phyloP scores from a whole-genome alignment of 1,140 invertebrate genomes.

The Leptinotarsa texana region DNA sequence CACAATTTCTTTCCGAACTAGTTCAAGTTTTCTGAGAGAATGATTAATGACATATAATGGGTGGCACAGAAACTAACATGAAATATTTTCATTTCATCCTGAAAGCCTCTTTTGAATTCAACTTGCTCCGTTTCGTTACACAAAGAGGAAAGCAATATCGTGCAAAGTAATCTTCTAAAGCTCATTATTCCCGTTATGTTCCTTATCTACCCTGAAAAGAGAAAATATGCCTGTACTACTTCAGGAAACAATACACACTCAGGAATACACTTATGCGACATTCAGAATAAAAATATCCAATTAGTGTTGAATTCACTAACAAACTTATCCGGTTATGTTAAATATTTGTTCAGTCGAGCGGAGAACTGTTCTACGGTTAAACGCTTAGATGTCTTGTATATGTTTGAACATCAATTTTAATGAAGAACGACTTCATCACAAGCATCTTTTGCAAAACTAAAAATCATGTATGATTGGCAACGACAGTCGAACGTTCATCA shows the following conservation, averaged over 20 bases:
- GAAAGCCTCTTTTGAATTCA: too few species aligned
- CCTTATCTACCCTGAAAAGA: not conserved
- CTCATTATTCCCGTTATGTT: not conserved
- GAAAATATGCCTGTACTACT: not conserved
- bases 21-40: too few species aligned
- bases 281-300: not conserved
- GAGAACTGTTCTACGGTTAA: not conserved
- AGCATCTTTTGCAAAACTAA: too few species aligned
- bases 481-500: too few species aligned
- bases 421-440: too few species aligned
- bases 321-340: slow-evolving; percentile 11
- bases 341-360: slow-evolving; percentile 4
- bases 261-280: not conserved
- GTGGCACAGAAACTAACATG: too few species aligned
- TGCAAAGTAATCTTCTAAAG: not conserved
- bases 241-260: not conserved
- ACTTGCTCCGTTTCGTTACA: too few species aligned
- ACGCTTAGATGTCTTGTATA: not conserved
- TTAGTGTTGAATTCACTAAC: not conserved
- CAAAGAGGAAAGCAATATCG: not conserved
- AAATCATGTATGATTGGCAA: too few species aligned
- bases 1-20: too few species aligned
- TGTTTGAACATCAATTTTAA: not conserved
- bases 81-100: too few species aligned
- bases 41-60: too few species aligned